Base-by-base conservation (phyloP, 30 jellyfish, hydroid and myxozoan species). In the Catostylus mosaicus region DNA sequence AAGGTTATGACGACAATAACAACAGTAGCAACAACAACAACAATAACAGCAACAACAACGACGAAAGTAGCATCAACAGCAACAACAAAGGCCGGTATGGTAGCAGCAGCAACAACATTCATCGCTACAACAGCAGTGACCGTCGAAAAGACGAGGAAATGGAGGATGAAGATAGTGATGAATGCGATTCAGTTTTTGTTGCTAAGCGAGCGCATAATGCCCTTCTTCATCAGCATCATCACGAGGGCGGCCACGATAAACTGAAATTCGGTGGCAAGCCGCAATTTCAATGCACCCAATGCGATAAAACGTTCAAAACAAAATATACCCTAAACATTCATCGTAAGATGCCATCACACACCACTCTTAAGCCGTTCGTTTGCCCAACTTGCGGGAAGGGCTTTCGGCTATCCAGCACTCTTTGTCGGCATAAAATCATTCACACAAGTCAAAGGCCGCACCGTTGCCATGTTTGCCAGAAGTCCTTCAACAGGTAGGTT, bases 391-490 rank as follows among this genome's bases (percentile, higher is more conserved):
- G 99, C 77, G 97, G 97, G 45, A 95, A 89, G 52, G 97, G 97
- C 24, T 95, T 88, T 78, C 90, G 97, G 18, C 76, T 88, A 33
- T 95, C 99, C 32, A 95, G 99, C 87, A 95, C 97, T n/a, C 94
- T 95, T 24, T 95, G 97, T 52, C 95, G 99, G 32, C 99, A 95
- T 56, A 89, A 88, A 66, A 89, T 88, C 52, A 89, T 89, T 46
- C 99, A 95, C 87, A 95, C 97, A 2, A 89, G 95, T 40, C 98
- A 95, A 75, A 74, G 96, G 61, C 99, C 99, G 6, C 97, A 88
- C 67, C 76, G 92, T 47, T 95, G 99, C 56, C 83, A 75, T 36
- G 84, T 81, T 50, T 95, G 99, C 91, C 86, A 83, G 78, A 95
- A 95, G 67, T 90, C 99, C 5, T 95, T 95, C 72, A 88, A 88